Percentiles rank a stretch among this genome's conserved stretches.
phyloP scores from a whole-genome alignment of 35 echinoderm and acorn worm genomes.

The Patiria miniata region DNA sequence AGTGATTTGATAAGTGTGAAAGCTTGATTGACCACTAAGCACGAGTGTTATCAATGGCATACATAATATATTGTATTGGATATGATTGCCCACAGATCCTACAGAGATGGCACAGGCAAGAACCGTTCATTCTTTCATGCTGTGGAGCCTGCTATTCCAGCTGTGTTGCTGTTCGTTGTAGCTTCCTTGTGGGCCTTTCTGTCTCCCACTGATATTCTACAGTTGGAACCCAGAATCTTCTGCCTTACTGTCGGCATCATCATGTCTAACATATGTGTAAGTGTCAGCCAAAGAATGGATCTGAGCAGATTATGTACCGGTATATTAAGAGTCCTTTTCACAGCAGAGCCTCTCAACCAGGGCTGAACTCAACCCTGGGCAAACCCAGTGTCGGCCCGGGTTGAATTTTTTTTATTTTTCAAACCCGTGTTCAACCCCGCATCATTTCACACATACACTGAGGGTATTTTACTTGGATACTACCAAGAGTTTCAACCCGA shows the following conservation, averaged over 20 bases:
- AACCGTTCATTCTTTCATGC: slow-evolving; percentile 69
- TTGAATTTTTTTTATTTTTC: not conserved
- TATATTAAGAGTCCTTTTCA: not conserved
- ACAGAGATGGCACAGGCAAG: slow-evolving; percentile 82
- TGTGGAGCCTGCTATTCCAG: slow-evolving; percentile 47
- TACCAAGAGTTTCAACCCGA: too few relatives aligned
- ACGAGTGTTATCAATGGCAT: too few relatives aligned
- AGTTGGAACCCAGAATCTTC: slow-evolving; percentile 64
- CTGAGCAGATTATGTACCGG: not conserved
- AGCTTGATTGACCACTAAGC: too few relatives aligned
- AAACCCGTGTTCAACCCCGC: too few relatives aligned
- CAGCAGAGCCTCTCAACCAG: too few relatives aligned
- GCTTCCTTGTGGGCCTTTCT: slow-evolving; percentile 58
- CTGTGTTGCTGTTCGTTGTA: slow-evolving; percentile 54
- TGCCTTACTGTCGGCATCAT: slow-evolving; percentile 46
- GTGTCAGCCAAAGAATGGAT: not conserved
- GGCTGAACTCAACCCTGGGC: too few relatives aligned
- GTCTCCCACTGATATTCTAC: slow-evolving; percentile 74
- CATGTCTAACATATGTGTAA: slow-evolving; percentile 49
- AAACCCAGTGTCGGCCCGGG: not conserved
- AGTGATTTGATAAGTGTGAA: too few relatives aligned
- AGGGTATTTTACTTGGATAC: too few relatives aligned
- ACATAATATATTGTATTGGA: not conserved
- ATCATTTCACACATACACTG: too few relatives aligned
- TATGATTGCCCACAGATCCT: slow-evolving; percentile 51